These are phyloP conservation scores for Drosophila rhopaloa DNA, from an alignment of 1,140 invertebrate genomes.

Conservation along the genomic window DNA sequence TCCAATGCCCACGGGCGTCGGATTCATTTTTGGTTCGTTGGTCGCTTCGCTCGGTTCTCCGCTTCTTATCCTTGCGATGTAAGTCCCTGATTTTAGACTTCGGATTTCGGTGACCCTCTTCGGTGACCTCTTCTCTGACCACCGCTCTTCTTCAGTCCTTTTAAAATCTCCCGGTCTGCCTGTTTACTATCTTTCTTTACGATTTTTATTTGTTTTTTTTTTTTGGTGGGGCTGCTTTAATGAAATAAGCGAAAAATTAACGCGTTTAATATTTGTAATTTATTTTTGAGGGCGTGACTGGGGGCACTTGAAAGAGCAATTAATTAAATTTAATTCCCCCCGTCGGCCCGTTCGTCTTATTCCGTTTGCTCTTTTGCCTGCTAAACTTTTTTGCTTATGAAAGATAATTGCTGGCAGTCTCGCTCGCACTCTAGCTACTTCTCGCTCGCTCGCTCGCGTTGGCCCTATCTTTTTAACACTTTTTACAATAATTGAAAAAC, in stretches of 20 bases:
- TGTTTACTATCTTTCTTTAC: constrained; percentile 5
- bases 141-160: not conserved
- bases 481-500: constrained; percentile 82
- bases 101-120: not conserved
- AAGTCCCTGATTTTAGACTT: not conserved
- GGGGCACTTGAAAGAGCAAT: constrained; percentile 41
- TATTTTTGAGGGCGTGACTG: constrained; percentile 8
- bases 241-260: constrained; percentile 50
- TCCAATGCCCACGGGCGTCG: constrained; percentile 79
- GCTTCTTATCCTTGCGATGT: not conserved
- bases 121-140: constrained; percentile 4
- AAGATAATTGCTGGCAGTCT: constrained; percentile 39
- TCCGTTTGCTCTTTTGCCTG: constrained; percentile 40
- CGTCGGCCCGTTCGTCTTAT: constrained; percentile 1
- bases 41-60: constrained; percentile 5
- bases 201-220: constrained; percentile 11
- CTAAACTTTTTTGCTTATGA: constrained; percentile 44
- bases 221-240: constrained; percentile 22
- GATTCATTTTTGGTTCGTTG: constrained; percentile 70
- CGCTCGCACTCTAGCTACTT: constrained; percentile 6
- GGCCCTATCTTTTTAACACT: constrained; percentile 67
- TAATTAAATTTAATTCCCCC: constrained; percentile 49
- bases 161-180: not conserved
- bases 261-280: constrained; percentile 38
- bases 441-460: constrained; percentile 18